Base-by-base conservation (phyloP, 2,113 vertebrate species). In the Neotoma lepida region DNA sequence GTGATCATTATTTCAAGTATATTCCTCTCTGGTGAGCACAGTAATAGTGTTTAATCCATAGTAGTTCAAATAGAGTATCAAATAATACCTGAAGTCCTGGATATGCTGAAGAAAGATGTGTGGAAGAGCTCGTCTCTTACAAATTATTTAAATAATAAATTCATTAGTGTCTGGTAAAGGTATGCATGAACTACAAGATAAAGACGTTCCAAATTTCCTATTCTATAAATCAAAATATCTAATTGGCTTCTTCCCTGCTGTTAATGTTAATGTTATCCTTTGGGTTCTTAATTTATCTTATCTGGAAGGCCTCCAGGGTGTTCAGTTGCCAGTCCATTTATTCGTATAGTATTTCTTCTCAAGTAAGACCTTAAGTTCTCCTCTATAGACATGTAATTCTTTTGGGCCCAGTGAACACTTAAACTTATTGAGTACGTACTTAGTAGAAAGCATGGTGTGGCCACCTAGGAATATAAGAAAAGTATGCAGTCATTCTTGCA, bases 1-100 rank as follows among this genome's bases (percentile, higher is more conserved):
- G 68, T 93, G 24, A 80, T 51, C 92, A 80, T 88, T 94, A 49
- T 66, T 82, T 85, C 30, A 96, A 91, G 78, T 84, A 66, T 8
- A 54, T 68, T 76, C 4, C 8, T 46, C 95, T 88, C 24, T 86
- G 5, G n/a, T 86, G 26, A 95, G 6, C n/a, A 74, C 46, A 70
- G 56, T 91, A 68, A 94, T 46, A 54, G 28, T 86, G 22, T 73
- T 97, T 90, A 70, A 49, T 51, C 71, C 35, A 20, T 71, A 58
- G 14, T 78, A 73, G 30, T 78, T 4, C 86, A 63, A 68, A 76
- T 77, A 93, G 35, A 90, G 1, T 18, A 58, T 28, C 71, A 61
- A 1, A 1, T 70, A 56, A 24, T 9, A 6, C 80, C 30, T 90
- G 13, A 6, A 51, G 3, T 80, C 28, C 39, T 93, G 24, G 35